A percentile compares a stretch with the other conserved stretches of the same genome.
Evolutionary conservation across 1,140 invertebrate genomes (phyloP).

Genomic region (Brachystomella parvula): DNA sequence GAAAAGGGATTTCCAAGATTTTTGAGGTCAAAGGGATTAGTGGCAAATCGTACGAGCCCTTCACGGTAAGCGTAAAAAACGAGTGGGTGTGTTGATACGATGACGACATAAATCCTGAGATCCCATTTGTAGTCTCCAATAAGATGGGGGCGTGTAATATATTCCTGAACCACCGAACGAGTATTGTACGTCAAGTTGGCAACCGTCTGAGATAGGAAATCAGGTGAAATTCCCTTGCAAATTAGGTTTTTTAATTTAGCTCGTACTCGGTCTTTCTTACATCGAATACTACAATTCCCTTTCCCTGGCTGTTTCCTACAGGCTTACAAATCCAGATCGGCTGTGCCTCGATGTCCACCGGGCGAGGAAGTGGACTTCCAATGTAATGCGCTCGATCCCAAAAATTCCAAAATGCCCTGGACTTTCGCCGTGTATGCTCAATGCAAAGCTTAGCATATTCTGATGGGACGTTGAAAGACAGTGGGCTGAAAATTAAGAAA

Average conservation of each 20-base stretch:
- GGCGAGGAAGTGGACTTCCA: background rate
- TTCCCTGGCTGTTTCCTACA: conserved; percentile 70
- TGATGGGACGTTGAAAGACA: conserved; percentile 68
- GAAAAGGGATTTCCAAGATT: conserved; percentile 76
- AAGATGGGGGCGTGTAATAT: conserved; percentile 74
- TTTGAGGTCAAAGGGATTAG: conserved; percentile 72
- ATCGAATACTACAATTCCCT: conserved; percentile 71
- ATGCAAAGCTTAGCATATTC: conserved; percentile 75
- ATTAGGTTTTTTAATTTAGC: background rate
- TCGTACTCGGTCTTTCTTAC: conserved; percentile 48
- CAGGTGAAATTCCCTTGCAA: background rate
- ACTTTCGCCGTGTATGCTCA: conserved; percentile 54
- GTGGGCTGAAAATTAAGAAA: conserved; percentile 51
- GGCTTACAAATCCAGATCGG: conserved; percentile 78
- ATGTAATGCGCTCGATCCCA: background rate
- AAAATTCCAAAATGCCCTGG: conserved; percentile 38
- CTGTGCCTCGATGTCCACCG: conserved; percentile 11
- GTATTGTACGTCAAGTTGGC: conserved; percentile 62
- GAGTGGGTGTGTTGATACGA: conserved; percentile 70
- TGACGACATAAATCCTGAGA: conserved; percentile 70
- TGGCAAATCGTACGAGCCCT: conserved; percentile 73
- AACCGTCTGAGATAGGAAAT: conserved; percentile 51
- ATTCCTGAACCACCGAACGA: conserved; percentile 65
- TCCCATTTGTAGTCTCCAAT: conserved; percentile 85
- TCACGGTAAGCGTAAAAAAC: conserved; percentile 75